Evolutionary conservation across 2,797 vertebrate species (phyloP).

Genomic region (Lepus townsendii): DNA sequence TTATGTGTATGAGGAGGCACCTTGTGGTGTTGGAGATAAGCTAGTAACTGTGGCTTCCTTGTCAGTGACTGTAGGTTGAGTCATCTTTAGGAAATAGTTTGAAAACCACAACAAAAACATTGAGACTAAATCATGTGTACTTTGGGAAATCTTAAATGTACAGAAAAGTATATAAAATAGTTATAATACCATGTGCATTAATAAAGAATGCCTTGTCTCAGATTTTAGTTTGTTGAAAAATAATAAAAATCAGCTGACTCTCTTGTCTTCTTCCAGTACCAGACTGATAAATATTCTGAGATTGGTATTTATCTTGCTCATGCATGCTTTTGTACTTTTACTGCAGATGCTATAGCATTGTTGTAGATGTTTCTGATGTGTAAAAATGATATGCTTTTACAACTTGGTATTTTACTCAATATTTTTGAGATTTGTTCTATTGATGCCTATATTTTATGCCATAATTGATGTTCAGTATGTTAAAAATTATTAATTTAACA

Average conservation of each 20-base stretch:
- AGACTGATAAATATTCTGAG: background rate
- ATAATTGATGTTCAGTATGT: background rate
- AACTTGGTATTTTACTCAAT: constrained; percentile 10
- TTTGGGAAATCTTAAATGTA: background rate
- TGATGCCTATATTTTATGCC: background rate
- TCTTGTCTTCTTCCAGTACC: background rate
- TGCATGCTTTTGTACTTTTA: background rate
- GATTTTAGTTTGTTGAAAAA: background rate
- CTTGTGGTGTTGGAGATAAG: background rate
- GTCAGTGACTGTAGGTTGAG: background rate
- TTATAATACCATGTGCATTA: background rate
- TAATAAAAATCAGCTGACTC: background rate
- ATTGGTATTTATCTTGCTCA: background rate
- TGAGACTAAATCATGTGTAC: background rate
- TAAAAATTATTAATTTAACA: background rate
- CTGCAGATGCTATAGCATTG: background rate
- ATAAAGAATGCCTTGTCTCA: background rate
- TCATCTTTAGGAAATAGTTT: background rate
- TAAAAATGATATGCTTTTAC: background rate
- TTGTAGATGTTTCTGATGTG: background rate
- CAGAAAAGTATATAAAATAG: background rate
- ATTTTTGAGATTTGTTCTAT: background rate
- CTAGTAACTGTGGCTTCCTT: background rate
- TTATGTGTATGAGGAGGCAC: background rate
- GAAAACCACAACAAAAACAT: background rate